Base-by-base conservation (phyloP, 2,113 vertebrate species). In the Dipodomys merriami region DNA sequence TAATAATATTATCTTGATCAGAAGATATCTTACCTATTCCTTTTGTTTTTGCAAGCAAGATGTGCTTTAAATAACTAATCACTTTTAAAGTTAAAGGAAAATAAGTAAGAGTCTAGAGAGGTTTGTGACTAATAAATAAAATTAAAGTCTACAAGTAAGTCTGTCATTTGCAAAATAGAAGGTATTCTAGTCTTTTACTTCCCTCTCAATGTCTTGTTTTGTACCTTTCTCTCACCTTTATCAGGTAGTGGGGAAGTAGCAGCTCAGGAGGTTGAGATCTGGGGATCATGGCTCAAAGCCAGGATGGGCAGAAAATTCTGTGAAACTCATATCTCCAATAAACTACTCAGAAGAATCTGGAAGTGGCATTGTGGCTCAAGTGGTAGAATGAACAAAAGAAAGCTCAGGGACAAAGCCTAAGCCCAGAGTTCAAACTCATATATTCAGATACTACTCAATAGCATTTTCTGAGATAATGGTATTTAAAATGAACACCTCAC, bases 51-150 rank as follows among this genome's bases (percentile, higher is more conserved):
- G 71, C 9, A 30, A 76, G 8, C 22, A 67, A 5, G 11, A 35
- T 83, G 29, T 67, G 8, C 25, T 67, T 91, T 33, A 91, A 89
- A 77, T 91, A 94, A 46, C 53, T 72, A 20, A 62, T 60, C 20
- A 74, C 15, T 83, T 79, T 65, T 86, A 13, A 82, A 89, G 53
- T 49, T 22, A 86, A 67, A 79, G 2, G 6, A 91, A 82, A 57
- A 22, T 5, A 80, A 35, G 68, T 87, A 20, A 46, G 11, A 27
- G 68, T 7, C 69, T 25, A 62, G 46, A 29, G 19, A 35, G 16
- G 5, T 29, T 79, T 72, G 3, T 62, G 64, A 67, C 29, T 73
- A 39, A n/a, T 73, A 33, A 77, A 35, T 62, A 23, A 94, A 92
- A 68, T 73, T 67, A 77, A 90, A 92, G 9, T 39, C 35, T 18